Conservation (phyloP, 2,113 vertebrate species). For the Benitochromis conjunctus region DNA sequence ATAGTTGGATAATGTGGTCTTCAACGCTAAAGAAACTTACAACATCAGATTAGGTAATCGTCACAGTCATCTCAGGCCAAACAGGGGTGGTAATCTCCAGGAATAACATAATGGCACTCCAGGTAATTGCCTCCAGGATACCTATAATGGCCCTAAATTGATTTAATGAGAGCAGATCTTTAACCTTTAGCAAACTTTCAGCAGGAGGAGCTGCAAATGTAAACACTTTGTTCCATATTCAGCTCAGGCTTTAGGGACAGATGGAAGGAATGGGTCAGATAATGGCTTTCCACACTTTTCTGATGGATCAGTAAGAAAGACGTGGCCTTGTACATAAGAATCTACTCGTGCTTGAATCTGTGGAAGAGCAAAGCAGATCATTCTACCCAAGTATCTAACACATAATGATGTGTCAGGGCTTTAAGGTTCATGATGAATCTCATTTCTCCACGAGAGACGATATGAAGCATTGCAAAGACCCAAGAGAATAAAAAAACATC, state of each 20-base stretch:
- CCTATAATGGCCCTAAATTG: background rate
- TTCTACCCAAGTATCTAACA: background rate
- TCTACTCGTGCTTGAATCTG: background rate
- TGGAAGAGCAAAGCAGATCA: background rate
- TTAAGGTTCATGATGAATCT: background rate
- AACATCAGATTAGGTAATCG: background rate
- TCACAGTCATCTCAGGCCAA: background rate
- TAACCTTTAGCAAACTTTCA: background rate
- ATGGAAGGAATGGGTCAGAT: background rate
- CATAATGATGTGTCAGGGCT: background rate
- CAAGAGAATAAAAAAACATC: background rate
- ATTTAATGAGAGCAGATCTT: background rate
- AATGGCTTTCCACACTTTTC: background rate
- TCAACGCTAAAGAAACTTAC: background rate
- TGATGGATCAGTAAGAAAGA: background rate
- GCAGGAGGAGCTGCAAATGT: background rate
- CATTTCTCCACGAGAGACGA: background rate
- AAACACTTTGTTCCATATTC: background rate
- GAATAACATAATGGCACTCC: too few species aligned
- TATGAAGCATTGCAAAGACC: background rate
- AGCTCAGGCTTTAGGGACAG: background rate
- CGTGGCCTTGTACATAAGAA: background rate
- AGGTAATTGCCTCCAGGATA: too few species aligned
- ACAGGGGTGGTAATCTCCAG: background rate
- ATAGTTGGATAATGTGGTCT: too few species aligned